Conservation (phyloP, 2,797 vertebrate species). For the Acipenser transmontanus region DNA sequence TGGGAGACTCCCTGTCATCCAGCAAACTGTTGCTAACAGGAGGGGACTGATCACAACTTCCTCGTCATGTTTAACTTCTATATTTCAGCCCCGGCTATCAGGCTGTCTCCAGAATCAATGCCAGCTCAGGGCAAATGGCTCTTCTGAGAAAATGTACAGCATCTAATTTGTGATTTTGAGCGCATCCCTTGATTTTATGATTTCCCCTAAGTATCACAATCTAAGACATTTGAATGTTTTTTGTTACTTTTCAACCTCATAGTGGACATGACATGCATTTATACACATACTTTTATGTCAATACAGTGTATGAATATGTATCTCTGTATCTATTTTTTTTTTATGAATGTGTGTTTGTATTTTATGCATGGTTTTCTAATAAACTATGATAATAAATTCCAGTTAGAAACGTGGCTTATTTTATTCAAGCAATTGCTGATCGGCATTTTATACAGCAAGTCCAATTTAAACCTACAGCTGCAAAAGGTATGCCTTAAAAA, state of each 20-base stretch:
- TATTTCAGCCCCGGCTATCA: conserved; percentile 3
- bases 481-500: too few species aligned
- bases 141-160: background rate
- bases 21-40: conserved; percentile 57
- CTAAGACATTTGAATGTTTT: background rate
- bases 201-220: background rate
- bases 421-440: too few species aligned
- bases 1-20: conserved; percentile 56
- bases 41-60: conserved; percentile 57
- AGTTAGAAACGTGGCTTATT: too few species aligned
- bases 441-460: too few species aligned
- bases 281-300: background rate
- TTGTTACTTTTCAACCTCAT: background rate
- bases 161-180: background rate
- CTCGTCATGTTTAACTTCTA: conserved; percentile 36
- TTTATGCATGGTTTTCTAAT: background rate
- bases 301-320: background rate
- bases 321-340: background rate
- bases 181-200: background rate
- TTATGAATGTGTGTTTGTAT: background rate
- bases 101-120: conserved; percentile 1
- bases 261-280: background rate
- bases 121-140: background rate
- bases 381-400: background rate
- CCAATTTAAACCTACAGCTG: too few species aligned